These are phyloP conservation scores for Clarias pachynema DNA, from an alignment of 2,797 vertebrate genomes.

Conservation along the genomic window DNA sequence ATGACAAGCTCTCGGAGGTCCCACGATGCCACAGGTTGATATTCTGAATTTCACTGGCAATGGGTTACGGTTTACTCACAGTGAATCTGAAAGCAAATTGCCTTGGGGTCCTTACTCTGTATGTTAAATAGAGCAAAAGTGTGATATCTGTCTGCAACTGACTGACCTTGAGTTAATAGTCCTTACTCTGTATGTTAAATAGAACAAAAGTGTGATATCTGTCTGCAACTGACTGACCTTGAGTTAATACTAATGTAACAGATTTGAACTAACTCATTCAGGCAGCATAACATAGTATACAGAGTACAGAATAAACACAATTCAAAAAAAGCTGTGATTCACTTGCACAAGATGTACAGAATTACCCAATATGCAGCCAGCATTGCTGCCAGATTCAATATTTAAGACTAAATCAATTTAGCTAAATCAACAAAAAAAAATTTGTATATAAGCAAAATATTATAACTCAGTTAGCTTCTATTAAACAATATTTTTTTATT, in stretches of 20 bases:
- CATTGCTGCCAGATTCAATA: not conserved
- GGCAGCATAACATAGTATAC: not conserved
- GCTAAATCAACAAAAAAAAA: not conserved
- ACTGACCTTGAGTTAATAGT: not conserved
- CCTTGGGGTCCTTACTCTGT: not conserved
- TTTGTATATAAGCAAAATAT: not conserved
- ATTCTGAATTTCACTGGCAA: slow-evolving; percentile 15
- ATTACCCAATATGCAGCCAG: not conserved
- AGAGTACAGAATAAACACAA: not conserved
- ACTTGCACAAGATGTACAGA: not conserved
- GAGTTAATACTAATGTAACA: not conserved
- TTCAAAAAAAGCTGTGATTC: not conserved
- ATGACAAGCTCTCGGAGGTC: slow-evolving; percentile 20
- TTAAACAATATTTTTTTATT: too few relatives aligned
- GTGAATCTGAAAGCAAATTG: not conserved
- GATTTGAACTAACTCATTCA: not conserved
- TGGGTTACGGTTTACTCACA: slow-evolving; percentile 15
- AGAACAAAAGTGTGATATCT: not conserved
- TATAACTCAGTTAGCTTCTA: not conserved
- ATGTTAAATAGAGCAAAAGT: slow-evolving; percentile 1
- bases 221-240: not conserved
- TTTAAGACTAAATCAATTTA: not conserved
- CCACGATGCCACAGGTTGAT: slow-evolving; percentile 41
- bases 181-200: not conserved
- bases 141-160: not conserved